These are phyloP conservation scores for Cremastobaeus sp. DNA, from an alignment of 2,888 invertebrate genomes.

Conservation along the genomic window DNA sequence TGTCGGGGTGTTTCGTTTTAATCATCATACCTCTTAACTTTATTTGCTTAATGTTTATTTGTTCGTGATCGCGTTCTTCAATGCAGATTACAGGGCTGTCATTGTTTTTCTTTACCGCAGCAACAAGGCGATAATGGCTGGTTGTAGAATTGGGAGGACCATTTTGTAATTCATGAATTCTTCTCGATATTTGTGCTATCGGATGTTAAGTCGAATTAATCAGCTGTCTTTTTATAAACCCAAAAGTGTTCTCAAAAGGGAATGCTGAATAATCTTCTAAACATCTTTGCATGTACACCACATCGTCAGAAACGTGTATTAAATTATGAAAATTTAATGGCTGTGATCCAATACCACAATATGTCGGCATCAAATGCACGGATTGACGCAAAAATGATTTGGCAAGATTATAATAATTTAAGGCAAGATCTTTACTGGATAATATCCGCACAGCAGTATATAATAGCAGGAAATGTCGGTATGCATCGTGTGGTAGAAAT, in stretches of 20 bases:
- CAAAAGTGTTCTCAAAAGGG: slow-evolving; percentile 44
- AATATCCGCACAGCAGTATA: slow-evolving; percentile 56
- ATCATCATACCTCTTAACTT: slow-evolving; percentile 20
- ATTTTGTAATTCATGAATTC: slow-evolving; percentile 11
- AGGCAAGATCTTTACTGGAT: no score
- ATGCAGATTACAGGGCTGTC: neutral
- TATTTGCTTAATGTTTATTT: slow-evolving; percentile 12
- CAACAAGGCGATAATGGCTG: slow-evolving; percentile 8
- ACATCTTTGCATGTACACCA: slow-evolving; percentile 14
- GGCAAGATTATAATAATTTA: no score
- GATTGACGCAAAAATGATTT: no score
- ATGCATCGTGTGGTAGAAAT: slow-evolving; percentile 15
- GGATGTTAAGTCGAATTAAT: slow-evolving; percentile 38
- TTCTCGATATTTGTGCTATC: slow-evolving; percentile 42
- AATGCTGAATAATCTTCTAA: slow-evolving; percentile 40
- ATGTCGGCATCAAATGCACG: slow-evolving; percentile 28
- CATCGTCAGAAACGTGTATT: slow-evolving; percentile 25
- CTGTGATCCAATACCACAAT: slow-evolving; percentile 21
- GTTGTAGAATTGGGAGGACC: neutral
- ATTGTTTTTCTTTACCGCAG: neutral
- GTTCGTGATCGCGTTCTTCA: slow-evolving; percentile 1
- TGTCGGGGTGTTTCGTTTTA: slow-evolving; percentile 6
- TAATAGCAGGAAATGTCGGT: slow-evolving; percentile 57
- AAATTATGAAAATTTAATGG: slow-evolving; percentile 29
- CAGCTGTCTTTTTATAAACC: slow-evolving; percentile 35